phyloP scores from a whole-genome alignment of 2,797 vertebrate species.

The Phoebastria nigripes region DNA sequence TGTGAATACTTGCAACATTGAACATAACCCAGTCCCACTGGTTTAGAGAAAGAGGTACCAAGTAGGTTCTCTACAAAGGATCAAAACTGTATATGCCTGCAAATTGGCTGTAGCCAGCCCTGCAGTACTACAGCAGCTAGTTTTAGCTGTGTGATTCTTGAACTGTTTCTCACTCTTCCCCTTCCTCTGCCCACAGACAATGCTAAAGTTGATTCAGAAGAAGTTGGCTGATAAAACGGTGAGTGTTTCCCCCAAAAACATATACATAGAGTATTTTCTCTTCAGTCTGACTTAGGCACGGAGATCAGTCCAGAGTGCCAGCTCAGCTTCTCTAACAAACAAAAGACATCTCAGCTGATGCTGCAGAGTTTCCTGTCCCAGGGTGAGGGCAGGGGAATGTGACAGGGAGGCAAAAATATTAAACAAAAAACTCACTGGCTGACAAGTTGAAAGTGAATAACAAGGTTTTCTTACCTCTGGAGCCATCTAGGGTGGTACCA shows the following conservation, averaged over 20 bases:
- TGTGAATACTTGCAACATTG: not conserved
- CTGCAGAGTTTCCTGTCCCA: not conserved
- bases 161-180: not conserved
- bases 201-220: slow-evolving; percentile 97
- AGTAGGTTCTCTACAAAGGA: not conserved
- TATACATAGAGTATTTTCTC: not conserved
- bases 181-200: slow-evolving; percentile 81
- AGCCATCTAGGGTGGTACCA: not conserved
- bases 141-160: not conserved
- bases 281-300: not conserved
- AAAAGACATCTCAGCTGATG: not conserved
- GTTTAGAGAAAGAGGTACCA: not conserved
- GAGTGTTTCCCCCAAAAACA: slow-evolving; percentile 59
- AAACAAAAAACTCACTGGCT: not conserved
- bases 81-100: not conserved
- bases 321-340: not conserved
- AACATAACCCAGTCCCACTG: not conserved
- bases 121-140: not conserved
- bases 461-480: slow-evolving; percentile 1
- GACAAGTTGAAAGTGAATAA: not conserved
- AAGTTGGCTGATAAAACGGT: slow-evolving; percentile 91
- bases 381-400: not conserved
- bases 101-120: not conserved
- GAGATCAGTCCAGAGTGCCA: not conserved
- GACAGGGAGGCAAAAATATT: not conserved